These are phyloP conservation scores for Crotalus helleri DNA, from an alignment of 2,113 vertebrate species.

Conservation along the genomic window DNA sequence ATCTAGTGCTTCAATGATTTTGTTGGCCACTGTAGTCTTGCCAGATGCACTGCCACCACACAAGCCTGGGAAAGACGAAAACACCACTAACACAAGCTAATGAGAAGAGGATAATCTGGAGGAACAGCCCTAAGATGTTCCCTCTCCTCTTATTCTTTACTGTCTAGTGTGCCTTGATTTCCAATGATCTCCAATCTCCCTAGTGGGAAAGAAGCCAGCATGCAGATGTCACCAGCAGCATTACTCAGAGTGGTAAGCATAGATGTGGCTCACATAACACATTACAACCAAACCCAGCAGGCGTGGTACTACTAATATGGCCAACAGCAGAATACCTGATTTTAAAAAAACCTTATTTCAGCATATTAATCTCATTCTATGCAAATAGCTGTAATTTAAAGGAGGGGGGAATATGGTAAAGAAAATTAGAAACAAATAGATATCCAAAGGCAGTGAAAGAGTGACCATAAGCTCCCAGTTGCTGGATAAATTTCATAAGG, in stretches of 20 bases:
- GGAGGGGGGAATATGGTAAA: background rate
- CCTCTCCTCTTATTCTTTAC: background rate
- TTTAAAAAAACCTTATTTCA: background rate
- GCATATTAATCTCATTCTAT: background rate
- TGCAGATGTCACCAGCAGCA: background rate
- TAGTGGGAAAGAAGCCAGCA: background rate
- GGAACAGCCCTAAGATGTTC: background rate
- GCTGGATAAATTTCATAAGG: background rate
- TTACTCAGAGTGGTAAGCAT: background rate
- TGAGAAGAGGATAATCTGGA: background rate
- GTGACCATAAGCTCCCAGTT: background rate
- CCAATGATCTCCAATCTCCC: background rate
- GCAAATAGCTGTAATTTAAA: too few species aligned
- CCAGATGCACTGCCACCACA: conserved; percentile 89
- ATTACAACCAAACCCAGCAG: background rate
- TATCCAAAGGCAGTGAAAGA: too few species aligned
- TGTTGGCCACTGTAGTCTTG: conserved; percentile 88
- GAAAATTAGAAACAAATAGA: background rate
- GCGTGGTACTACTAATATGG: background rate
- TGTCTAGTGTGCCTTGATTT: background rate
- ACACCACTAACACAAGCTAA: background rate
- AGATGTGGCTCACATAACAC: background rate
- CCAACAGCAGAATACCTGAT: background rate
- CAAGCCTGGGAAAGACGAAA: conserved; percentile 65
- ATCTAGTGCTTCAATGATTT: conserved; percentile 87